Base-by-base conservation (phyloP, 2,888 invertebrate genomes). In the Ochropacha duplaris region DNA sequence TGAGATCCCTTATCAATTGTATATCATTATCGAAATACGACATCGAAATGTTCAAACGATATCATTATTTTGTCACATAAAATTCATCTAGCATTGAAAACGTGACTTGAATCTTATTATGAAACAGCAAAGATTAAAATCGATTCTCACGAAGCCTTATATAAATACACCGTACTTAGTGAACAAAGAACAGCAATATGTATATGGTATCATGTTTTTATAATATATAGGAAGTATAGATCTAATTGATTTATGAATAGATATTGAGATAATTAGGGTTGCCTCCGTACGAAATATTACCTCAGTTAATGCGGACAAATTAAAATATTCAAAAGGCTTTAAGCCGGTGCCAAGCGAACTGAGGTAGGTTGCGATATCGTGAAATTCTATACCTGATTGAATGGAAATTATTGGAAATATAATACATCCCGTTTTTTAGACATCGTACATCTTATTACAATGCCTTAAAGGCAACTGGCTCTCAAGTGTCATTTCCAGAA, bases 311-410 rank as follows among this genome's bases (percentile, higher is more conserved):
- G 63, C 66, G 67, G 65, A 62, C 65, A 67, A 75, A 76, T 78
- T 79, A 76, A 79, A 79, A 81, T 80, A 80, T 78, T 81, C 73
- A 79, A 72, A 76, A 76, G 79, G 71, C 60, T 72, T 68, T 70
- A 71, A 76, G 66, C 65, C 56, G 24, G 50, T 56, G 66, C 64
- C 57, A 59, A 66, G 55, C 36, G 60, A 64, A 61, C 54, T 52
- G 59, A 14, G 57, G 14, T 11, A 55, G 61, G 64, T 55, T 54
- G 60, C 14, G 62, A 51, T 49, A 59, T 36, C 58, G 54, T 54
- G 31, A 4, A 14, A 22, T 12, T 52, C 16, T 11, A 12, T 24
- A 26, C n/a, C 22, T 12, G 31, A 19, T 52, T 52, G 5, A 31
- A 31, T 52, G 22, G 4, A 52, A 12, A 52, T 52, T 0, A 52